Conservation (phyloP, 2,797 vertebrate species). For the Phoxinus dragarum region DNA sequence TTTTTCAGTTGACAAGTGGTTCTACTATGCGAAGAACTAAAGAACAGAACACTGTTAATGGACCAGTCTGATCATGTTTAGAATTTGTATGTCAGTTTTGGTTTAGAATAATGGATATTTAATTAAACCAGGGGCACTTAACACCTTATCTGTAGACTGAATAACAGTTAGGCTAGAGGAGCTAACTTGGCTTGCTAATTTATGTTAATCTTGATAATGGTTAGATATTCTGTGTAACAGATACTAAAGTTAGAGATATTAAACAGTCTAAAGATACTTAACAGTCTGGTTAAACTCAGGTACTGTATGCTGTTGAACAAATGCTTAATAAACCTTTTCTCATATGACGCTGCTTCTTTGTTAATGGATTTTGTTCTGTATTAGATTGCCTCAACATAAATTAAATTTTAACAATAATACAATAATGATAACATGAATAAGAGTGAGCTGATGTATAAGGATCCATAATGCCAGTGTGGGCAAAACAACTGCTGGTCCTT, state of each 20-base stretch:
- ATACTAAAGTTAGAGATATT: conserved; percentile 23
- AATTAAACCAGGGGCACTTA: conserved; percentile 45
- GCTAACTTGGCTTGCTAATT: conserved; percentile 53
- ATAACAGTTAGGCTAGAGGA: conserved; percentile 5
- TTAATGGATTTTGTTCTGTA: not conserved
- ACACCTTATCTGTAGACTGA: conserved; percentile 12
- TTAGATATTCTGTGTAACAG: conserved; percentile 59
- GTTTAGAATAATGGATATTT: conserved; percentile 50
- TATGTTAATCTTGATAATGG: conserved; percentile 63
- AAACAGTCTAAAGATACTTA: conserved; percentile 26
- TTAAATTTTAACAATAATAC: not conserved
- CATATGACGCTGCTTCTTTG: not conserved
- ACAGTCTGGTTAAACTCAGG: conserved; percentile 50
- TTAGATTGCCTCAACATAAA: not conserved
- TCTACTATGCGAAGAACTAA: conserved; percentile 86
- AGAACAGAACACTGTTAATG: conserved; percentile 41
- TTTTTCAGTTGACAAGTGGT: conserved; percentile 90
- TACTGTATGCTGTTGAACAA: conserved; percentile 58
- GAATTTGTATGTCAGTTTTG: conserved; percentile 36
- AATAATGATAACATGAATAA: not conserved
- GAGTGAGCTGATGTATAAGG: not conserved
- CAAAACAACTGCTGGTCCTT: not conserved
- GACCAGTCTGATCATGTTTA: conserved; percentile 50
- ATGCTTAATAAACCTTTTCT: conserved; percentile 74
- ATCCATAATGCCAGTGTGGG: not conserved